A percentile compares a stretch with the other conserved stretches of the same genome.
phyloP scores from a whole-genome alignment of 2,797 vertebrate species.

The Acomys russatus region DNA sequence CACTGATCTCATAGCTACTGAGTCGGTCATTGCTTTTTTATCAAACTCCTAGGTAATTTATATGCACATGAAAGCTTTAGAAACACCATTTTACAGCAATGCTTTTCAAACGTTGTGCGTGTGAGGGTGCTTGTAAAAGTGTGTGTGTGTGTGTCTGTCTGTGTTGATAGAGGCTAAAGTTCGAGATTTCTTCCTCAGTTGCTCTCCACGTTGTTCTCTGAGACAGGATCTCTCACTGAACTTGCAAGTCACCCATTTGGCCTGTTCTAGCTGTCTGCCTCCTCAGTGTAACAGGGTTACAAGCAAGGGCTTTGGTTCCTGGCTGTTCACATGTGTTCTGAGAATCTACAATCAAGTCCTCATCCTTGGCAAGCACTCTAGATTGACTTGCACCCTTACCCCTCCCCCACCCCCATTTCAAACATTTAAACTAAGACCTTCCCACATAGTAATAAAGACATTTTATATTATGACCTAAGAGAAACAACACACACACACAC shows the following conservation, averaged over 20 bases:
- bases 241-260: background rate
- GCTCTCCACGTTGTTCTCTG: background rate
- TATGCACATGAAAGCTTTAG: background rate
- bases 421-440: background rate
- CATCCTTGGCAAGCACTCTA: background rate
- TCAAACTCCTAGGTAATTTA: background rate
- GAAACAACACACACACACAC: background rate
- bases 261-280: background rate
- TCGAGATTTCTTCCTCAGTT: background rate
- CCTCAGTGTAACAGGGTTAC: background rate
- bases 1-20: background rate
- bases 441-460: background rate
- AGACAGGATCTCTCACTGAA: background rate
- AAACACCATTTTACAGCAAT: background rate
- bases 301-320: background rate
- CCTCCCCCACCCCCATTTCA: background rate
- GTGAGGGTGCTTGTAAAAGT: background rate
- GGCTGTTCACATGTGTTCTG: background rate
- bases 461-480: background rate
- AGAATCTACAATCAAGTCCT: background rate
- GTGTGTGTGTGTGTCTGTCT: background rate
- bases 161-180: background rate
- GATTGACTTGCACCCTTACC: no score
- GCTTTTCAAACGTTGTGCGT: background rate
- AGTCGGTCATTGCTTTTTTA: constrained; percentile 47